phyloP scores from a whole-genome alignment of 2,113 vertebrate species.

The Axis porcinus region DNA sequence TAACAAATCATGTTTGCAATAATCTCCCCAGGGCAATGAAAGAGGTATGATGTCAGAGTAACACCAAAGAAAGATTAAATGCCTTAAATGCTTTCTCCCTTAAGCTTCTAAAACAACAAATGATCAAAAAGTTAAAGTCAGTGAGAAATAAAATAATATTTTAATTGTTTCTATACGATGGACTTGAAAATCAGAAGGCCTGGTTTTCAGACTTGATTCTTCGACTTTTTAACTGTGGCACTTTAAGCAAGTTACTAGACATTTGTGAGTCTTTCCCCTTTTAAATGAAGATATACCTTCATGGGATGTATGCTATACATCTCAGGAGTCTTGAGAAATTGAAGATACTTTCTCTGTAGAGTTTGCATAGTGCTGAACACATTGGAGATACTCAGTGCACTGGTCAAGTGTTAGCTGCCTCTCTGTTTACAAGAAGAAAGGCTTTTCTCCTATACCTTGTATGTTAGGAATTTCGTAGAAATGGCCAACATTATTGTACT shows the following conservation, averaged over 20 bases:
- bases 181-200: not conserved
- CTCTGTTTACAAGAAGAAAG: not conserved
- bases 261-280: not conserved
- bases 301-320: not conserved
- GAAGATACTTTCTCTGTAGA: not conserved
- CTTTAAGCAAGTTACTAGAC: not conserved
- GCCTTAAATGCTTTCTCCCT: constrained; percentile 3
- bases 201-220: not conserved
- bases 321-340: not conserved
- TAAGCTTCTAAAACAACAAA: constrained; percentile 2
- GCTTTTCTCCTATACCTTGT: not conserved
- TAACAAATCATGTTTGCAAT: constrained; percentile 1
- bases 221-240: not conserved
- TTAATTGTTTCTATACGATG: not conserved
- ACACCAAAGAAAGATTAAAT: constrained; percentile 23
- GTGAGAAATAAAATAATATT: not conserved
- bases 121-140: not conserved
- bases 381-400: not conserved
- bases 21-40: not conserved
- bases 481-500: not conserved
- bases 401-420: not conserved
- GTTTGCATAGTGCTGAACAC: not conserved
- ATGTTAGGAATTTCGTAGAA: constrained; percentile 12
- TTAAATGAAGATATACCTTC: not conserved
- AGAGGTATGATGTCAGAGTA: constrained; percentile 20